Evolutionary conservation across 1,140 invertebrate genomes (phyloP), one percentile per base, ranked within the genome.

Genomic region (Vanessa tameamea): DNA sequence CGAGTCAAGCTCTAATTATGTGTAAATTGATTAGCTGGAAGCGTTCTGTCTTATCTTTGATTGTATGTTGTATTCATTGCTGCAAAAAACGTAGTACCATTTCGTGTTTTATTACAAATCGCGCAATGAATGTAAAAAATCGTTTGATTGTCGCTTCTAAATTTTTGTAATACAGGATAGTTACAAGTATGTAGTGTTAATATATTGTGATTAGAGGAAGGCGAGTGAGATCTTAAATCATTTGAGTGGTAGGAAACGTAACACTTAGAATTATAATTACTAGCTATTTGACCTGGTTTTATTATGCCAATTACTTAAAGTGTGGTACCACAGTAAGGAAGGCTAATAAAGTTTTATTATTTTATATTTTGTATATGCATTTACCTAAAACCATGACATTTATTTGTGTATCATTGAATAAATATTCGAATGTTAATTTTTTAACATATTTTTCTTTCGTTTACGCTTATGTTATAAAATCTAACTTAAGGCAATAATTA

Each of bases 191-290:
- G 50, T 69, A 69, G 57, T 64, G 61, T 65, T 73, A 76, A 77
- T 80, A 69, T 64, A 64, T 63, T 61, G 55, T 71, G 63, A 75
- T 82, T 78, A 75, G 26, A 31, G 50, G 74, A 76, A 80, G 72
- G 78, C 69, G 63, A 75, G 14, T 61, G 69, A 72, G 64, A 72
- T 68, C 64, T 73, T 78, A 71, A 78, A 80, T 78, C 70, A 76
- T 26, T 77, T 72, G 31, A 71, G 65, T 50, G 64, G 47, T 55
- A 74, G 75, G 72, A 73, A 78, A 78, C 71, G 50, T 66, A 75
- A 78, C 69, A 78, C 65, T 75, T 68, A 43, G 61, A 71, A 20
- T 70, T 59, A 78, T 78, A 78, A 74, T 74, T 78, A 75, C 69
- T 64, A 48, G 50, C 57, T 69, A 63, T 69, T 78, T 61, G 72